These are phyloP conservation scores for Burhinus oedicnemus DNA, from an alignment of 2,113 vertebrate genomes.

Conservation along the genomic window DNA sequence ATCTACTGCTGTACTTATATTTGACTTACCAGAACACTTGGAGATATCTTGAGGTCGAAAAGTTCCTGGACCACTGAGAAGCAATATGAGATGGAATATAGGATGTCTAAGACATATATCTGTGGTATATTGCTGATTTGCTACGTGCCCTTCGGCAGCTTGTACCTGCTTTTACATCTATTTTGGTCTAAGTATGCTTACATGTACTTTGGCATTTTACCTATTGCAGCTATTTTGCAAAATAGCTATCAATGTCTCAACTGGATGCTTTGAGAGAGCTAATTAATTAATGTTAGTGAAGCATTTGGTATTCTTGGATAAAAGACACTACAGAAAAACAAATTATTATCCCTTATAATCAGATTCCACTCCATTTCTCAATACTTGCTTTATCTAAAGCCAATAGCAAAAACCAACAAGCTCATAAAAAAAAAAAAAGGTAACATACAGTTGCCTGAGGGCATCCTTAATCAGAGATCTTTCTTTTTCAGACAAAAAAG, in stretches of 20 bases:
- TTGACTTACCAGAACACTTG: neutral
- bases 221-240: neutral
- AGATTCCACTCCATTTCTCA: neutral
- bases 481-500: neutral
- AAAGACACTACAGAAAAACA: neutral
- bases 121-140: neutral
- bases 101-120: neutral
- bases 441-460: neutral
- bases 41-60: neutral
- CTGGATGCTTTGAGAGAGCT: neutral
- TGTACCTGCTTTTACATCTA: neutral
- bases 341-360: neutral
- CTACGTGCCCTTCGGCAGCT: neutral
- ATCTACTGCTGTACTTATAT: neutral
- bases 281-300: neutral
- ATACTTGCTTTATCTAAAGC: neutral
- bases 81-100: neutral
- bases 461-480: neutral
- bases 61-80: neutral
- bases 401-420: neutral
- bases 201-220: neutral
- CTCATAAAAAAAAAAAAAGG: neutral
- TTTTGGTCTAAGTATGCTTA: neutral
- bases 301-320: constrained; percentile 1
- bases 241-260: neutral